These are phyloP conservation scores for Sakesphorus luctuosus DNA, from an alignment of 2,113 vertebrate genomes.

Conservation along the genomic window DNA sequence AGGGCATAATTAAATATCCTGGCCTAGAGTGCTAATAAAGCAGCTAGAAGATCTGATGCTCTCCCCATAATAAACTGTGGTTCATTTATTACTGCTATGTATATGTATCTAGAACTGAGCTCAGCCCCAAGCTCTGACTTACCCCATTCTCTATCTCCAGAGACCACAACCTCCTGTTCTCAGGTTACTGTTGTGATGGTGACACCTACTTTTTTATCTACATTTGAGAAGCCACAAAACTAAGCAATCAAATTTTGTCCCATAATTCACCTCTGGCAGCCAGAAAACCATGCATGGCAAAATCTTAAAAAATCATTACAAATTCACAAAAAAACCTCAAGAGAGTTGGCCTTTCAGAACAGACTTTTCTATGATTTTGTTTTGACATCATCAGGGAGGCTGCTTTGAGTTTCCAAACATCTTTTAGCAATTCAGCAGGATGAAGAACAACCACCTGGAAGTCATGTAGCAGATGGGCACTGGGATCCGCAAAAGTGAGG, in stretches of 20 bases:
- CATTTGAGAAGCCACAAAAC: not conserved
- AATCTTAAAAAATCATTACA: not conserved
- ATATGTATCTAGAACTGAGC: not conserved
- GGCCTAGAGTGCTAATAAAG: slow-evolving; percentile 14
- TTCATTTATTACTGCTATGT: slow-evolving; percentile 37
- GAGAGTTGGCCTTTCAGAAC: not conserved
- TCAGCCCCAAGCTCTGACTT: not conserved
- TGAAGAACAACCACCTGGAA: not conserved
- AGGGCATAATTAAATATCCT: slow-evolving; percentile 48
- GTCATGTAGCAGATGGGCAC: not conserved
- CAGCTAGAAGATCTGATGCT: slow-evolving; percentile 31
- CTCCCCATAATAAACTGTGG: not conserved
- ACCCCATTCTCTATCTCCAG: not conserved
- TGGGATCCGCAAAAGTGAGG: not conserved
- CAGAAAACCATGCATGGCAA: not conserved
- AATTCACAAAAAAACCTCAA: too few species aligned
- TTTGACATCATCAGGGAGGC: not conserved
- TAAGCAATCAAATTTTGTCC: not conserved
- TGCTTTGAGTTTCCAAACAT: not conserved
- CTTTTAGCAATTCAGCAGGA: not conserved
- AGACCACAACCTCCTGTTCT: not conserved
- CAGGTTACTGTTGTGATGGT: not conserved
- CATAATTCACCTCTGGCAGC: not conserved
- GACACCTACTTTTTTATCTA: not conserved
- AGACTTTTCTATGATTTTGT: not conserved